Evolutionary conservation across 2,113 vertebrate genomes (phyloP), one percentile per base, ranked within the genome.

Genomic region (human): DNA sequence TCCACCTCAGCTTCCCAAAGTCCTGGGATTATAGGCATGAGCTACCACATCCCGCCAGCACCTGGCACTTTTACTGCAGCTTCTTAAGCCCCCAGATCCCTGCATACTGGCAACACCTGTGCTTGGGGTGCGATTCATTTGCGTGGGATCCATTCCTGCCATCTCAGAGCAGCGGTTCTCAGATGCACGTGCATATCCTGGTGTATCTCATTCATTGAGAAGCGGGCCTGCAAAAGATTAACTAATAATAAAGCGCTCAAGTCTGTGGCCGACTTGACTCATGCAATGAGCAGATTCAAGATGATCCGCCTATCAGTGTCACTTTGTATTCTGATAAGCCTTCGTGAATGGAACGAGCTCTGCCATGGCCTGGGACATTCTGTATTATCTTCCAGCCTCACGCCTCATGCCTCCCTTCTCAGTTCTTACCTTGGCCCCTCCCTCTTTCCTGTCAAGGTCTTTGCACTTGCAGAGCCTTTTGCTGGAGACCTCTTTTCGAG

Each of bases 101-200:
- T 12, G 43, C 4, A 27, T 1, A 2, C 6, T 30, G 82, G 59
- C 25, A 89, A 84, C 22, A 12, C 32, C 6, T 17, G 64, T 32
- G 38, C 22, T 2, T 2, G 35, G 5, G 35, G 27, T 11, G 3
- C 45, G 48, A 87, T 30, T 68, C 30, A 14, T 3, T 25, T 59
- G 5, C 16, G 16, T 20, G 59, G 8, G 40, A 6, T 38, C 13
- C 43, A 18, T 3, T 9, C 25, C 78, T 30, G 22, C 73, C 48
- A 23, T 8, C 6, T 79, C 25, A 16, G 52, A 45, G 45, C 38
- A 0, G 7, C 1, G 2, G n/a, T 32, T 89, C 35, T 66, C 35
- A 5, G 50, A 55, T 2, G 22, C 0, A 0, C 2, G 0, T 11
- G 20, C 1, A 12, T 6, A 23, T 6, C 88, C 76, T 22, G 43